A percentile compares a stretch with the other conserved stretches of the same genome.
phyloP scores from a whole-genome alignment of 2,888 invertebrate genomes.

The Pseudococcus jackbeardsleyi region DNA sequence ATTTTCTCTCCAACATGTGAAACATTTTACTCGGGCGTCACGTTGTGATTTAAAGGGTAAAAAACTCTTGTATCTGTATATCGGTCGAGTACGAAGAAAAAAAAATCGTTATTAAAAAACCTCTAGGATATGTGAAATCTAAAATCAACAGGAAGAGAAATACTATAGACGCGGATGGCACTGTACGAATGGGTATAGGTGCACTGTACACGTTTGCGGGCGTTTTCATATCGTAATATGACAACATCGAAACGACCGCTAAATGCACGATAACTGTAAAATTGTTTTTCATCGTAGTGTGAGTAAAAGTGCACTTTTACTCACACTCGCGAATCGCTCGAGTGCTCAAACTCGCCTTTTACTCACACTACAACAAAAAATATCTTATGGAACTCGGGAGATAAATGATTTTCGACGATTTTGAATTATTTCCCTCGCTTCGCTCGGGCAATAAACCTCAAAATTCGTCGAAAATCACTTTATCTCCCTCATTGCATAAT shows the following conservation, averaged over 20 bases:
- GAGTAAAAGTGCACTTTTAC: no score
- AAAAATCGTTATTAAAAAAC: slow-evolving; percentile 22
- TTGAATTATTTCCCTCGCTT: no score
- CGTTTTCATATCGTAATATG: slow-evolving; percentile 10
- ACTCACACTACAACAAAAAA: no score
- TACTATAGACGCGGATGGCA: background rate
- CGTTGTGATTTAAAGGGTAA: background rate
- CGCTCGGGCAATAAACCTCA: no score
- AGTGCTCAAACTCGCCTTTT: no score
- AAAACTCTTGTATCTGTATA: background rate
- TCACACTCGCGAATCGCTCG: no score
- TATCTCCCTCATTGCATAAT: no score
- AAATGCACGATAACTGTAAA: slow-evolving; percentile 4
- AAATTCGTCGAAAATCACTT: no score
- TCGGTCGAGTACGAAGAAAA: background rate
- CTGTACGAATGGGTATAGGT: background rate
- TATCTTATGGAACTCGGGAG: no score
- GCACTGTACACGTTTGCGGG: background rate
- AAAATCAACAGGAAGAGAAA: slow-evolving; percentile 46
- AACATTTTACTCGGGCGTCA: background rate
- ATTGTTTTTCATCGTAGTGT: no score
- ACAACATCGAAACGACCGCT: slow-evolving; percentile 18
- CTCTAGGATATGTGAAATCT: slow-evolving; percentile 11
- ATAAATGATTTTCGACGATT: no score
- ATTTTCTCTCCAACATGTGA: background rate